A percentile compares a stretch with the other conserved stretches of the same genome.
These are phyloP conservation scores for Stenichneumon culpator DNA, from an alignment of 2,888 invertebrate species.

Conservation along the genomic window DNA sequence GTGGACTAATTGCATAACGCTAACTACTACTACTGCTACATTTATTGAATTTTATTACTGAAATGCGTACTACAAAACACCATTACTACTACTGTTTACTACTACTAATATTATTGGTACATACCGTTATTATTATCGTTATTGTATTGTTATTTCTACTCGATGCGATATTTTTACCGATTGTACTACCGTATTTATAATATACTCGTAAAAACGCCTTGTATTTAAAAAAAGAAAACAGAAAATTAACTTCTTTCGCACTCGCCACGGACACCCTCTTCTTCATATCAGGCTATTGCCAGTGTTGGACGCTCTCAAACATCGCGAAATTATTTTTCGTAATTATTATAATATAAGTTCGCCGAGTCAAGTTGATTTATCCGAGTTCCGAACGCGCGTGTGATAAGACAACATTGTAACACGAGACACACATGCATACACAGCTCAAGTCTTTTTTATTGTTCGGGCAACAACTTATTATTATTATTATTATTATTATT, in stretches of 20 bases:
- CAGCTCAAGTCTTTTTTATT: slow-evolving; percentile 32
- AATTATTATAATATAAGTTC: neutral
- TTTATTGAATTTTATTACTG: slow-evolving; percentile 37
- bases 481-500: slow-evolving; percentile 25
- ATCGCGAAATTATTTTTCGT: neutral
- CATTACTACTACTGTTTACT: slow-evolving; percentile 59
- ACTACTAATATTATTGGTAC: slow-evolving; percentile 54
- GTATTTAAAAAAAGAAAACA: slow-evolving; percentile 11
- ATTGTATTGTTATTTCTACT: slow-evolving; percentile 59
- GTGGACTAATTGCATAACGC: slow-evolving; percentile 48
- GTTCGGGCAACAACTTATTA: slow-evolving; percentile 37
- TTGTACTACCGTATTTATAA: slow-evolving; percentile 62
- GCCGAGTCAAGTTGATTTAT: neutral
- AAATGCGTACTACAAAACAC: slow-evolving; percentile 57
- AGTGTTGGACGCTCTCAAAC: neutral
- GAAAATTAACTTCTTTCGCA: slow-evolving; percentile 17
- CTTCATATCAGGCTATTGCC: slow-evolving; percentile 3
- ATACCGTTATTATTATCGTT: slow-evolving; percentile 49
- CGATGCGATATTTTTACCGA: slow-evolving; percentile 70
- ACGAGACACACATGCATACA: slow-evolving; percentile 18
- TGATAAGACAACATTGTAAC: neutral
- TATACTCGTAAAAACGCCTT: slow-evolving; percentile 47
- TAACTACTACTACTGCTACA: slow-evolving; percentile 42
- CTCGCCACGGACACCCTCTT: slow-evolving; percentile 16
- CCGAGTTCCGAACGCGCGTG: slow-evolving; percentile 14